Evolutionary conservation across 2,888 invertebrate genomes (phyloP), one percentile per base, ranked within the genome.

Genomic region (Dryobota labecula): DNA sequence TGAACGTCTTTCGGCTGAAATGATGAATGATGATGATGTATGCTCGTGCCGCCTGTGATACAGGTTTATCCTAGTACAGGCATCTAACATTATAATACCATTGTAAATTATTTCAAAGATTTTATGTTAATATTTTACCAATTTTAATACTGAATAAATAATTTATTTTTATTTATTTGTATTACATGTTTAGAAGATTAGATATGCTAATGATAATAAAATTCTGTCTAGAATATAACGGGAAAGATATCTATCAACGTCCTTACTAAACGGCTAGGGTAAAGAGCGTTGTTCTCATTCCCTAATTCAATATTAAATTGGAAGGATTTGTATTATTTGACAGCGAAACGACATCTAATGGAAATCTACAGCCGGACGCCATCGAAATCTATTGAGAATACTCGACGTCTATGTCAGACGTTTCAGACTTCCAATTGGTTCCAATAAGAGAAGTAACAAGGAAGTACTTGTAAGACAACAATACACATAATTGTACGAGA

Each of bases 361-460:
- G 62, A 69, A 64, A 53, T 67, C 57, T 70, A 61, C 67, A 65
- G 57, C 58, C 79, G 57, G 79, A 78, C 65, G 65, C 65, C 49
- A 61, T 60, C 60, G 53, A 45, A 69, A 68, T 63, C 83, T 73
- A 78, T 66, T 73, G 78, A 79, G 83, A 72, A 78, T 83, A 66
- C 73, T 79, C 80, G 8, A 67, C 56, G 64, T 66, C 63, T 24
- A 53, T 45, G 57, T 51, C 64, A 58, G 80, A 83, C 54, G 30
- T 79, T 69, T 79, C 60, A 45, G 64, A 62, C 41, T 53, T 47
- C 54, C 54, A 83, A 80, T 78, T 81, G 62, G 70, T 75, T 78
- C 84, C 60, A 67, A 85, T 60, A 78, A 78, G 68, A 67, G 47
- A 64, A 41, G 43, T 65, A 58, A 66, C 56, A 73, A 53, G 61